Evolutionary conservation across 2,113 vertebrate species (phyloP).

Genomic region (Cyanoderma ruficeps): DNA sequence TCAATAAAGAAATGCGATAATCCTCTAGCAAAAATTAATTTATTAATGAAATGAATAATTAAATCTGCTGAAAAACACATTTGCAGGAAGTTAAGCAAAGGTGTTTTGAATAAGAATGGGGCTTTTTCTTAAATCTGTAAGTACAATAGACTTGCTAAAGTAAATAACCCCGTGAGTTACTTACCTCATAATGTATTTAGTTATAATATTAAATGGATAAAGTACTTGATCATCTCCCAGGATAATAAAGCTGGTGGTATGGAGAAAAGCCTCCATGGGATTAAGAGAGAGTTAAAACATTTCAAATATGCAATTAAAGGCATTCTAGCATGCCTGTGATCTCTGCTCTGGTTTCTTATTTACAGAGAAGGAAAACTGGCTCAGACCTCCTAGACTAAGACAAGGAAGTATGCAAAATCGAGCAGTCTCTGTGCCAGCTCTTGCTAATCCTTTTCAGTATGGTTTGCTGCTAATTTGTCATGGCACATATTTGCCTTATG

Average conservation of each 20-base stretch:
- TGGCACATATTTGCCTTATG: slow-evolving; percentile 86
- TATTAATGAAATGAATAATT: slow-evolving; percentile 45
- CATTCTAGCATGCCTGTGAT: slow-evolving; percentile 57
- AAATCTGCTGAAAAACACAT: slow-evolving; percentile 19
- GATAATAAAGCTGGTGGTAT: slow-evolving; percentile 44
- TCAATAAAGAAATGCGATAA: slow-evolving; percentile 13
- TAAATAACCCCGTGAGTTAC: slow-evolving; percentile 51
- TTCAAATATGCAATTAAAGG: slow-evolving; percentile 37
- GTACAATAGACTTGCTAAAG: slow-evolving; percentile 34
- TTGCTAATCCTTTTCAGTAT: slow-evolving; percentile 82
- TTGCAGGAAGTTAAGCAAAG: slow-evolving; percentile 13
- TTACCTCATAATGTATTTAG: slow-evolving; percentile 41
- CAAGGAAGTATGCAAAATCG: slow-evolving; percentile 76
- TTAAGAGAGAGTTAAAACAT: slow-evolving; percentile 35
- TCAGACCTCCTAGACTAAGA: slow-evolving; percentile 67
- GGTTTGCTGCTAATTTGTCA: slow-evolving; percentile 86
- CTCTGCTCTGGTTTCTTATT: slow-evolving; percentile 65
- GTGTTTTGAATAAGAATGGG: slow-evolving; percentile 16
- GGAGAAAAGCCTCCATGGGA: slow-evolving; percentile 9
- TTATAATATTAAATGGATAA: slow-evolving; percentile 53
- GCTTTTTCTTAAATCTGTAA: slow-evolving; percentile 24
- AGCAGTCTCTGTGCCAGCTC: slow-evolving; percentile 76
- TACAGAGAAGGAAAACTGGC: slow-evolving; percentile 73
- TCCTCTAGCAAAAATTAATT: slow-evolving; percentile 53
- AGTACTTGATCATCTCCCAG: slow-evolving; percentile 49